Base-by-base conservation (phyloP, 1,140 invertebrate genomes). In the Pseudachorutes palmiensis region DNA sequence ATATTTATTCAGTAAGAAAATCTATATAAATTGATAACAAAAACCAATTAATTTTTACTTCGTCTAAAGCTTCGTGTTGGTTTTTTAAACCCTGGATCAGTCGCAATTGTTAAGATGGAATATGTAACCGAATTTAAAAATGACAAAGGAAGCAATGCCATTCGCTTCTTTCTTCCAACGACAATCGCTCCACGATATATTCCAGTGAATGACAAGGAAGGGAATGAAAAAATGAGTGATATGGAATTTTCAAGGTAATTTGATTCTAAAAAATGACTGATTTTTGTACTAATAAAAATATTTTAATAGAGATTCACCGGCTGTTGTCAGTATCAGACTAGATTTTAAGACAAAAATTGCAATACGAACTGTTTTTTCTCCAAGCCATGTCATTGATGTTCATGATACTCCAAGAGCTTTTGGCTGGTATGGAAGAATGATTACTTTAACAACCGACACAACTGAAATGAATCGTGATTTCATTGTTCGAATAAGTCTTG, bases 51-150 rank as follows among this genome's bases (percentile, higher is more conserved):
- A 41, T 9, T 41, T 41, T 5, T 5, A 9, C 5, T 41, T 41
- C 19, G 5, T 41, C 5, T 19, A 41, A 41, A 68, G 65, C 31
- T 67, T 22, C 26, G 32, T 22, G n/a, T 82, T 51, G 81, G 81
- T 19, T 81, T 81, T 66, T 67, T 82, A 5, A 79, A 80, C 16
- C 72, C 80, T 0, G 70, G 74, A 1, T 71, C 75, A n/a, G 67
- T 67, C 14, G 80, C 78, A 19, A 65, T 80, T 1, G 79, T 82
- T 30, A 78, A 79, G 66, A 79, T 82, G 45, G 81, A 77, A 3
- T 82, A 82, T 63, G 77, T 81, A 2, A 75, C 79, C 1, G 81
- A 82, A 68, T 72, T 82, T 26, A 77, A 79, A 66, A 77, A 80
- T n/a, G 78, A 80, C 26, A 76, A 75, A 31, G 77, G 36, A 2